Conservation (phyloP, 2,888 invertebrate genomes). For the Congeria kusceri region DNA sequence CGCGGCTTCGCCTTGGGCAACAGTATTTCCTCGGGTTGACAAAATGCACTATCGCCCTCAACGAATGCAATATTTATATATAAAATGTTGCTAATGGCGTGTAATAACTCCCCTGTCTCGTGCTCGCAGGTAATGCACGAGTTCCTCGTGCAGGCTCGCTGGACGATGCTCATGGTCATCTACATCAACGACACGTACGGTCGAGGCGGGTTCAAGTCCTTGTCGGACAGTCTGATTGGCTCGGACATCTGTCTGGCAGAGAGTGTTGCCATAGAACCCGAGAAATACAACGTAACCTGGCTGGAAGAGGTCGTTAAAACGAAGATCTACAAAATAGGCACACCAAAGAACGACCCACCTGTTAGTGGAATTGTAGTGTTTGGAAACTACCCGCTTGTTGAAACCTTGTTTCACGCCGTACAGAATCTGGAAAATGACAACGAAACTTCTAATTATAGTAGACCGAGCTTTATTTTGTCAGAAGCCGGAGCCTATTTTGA, state of each 20-base stretch:
- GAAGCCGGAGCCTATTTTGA: constrained; percentile 42
- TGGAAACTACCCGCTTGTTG: constrained; percentile 28
- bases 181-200: constrained; percentile 58
- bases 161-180: constrained; percentile 54
- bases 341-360: constrained; percentile 7
- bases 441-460: background rate
- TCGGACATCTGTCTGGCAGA: constrained; percentile 47
- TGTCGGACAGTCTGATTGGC: constrained; percentile 13
- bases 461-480: constrained; percentile 51
- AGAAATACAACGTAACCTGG: background rate
- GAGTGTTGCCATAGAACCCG: constrained; percentile 15
- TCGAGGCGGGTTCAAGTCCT: constrained; percentile 22
- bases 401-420: constrained; percentile 26
- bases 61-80: too few species aligned
- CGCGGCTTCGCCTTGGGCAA: too few species aligned
- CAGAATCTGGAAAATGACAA: constrained; percentile 22
- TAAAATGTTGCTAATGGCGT: too few species aligned
- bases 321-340: constrained; percentile 14
- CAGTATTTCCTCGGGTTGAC: too few species aligned
- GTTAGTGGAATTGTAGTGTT: constrained; percentile 46
- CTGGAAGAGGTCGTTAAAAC: constrained; percentile 18
- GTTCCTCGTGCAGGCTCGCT: constrained; percentile 33
- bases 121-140: constrained; percentile 39
- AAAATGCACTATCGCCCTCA: too few species aligned
- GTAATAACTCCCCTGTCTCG: too few species aligned